phyloP scores from a whole-genome alignment of 1,140 invertebrate genomes.

The Kradibia gibbosae region DNA sequence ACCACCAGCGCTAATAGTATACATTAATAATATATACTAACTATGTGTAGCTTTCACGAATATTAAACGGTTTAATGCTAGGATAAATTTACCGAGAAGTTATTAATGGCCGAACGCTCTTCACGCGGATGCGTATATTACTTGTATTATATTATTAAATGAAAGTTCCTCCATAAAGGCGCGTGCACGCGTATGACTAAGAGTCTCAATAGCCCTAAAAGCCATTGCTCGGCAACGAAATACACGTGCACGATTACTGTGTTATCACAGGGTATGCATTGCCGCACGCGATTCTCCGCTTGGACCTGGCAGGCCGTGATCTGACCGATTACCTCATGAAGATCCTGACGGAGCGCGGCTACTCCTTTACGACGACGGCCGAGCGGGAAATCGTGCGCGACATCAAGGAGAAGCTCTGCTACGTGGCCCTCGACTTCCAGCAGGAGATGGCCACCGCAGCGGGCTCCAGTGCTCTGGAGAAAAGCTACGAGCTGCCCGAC shows the following conservation, averaged over 20 bases:
- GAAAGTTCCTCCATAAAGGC: not conserved
- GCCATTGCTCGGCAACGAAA: too few relatives aligned
- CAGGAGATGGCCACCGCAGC: slow-evolving; percentile 91
- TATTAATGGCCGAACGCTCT: not conserved
- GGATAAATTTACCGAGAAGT: not conserved
- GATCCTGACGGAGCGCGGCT: slow-evolving; percentile 88
- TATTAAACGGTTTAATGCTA: not conserved
- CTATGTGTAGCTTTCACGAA: not conserved
- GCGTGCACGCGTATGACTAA: not conserved
- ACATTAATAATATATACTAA: not conserved
- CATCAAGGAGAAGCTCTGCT: slow-evolving; percentile 90
- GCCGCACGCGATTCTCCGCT: slow-evolving; percentile 87
- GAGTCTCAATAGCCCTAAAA: not conserved
- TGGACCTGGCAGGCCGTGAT: slow-evolving; percentile 92
- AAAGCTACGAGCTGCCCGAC: slow-evolving; percentile 90
- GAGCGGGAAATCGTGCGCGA: slow-evolving; percentile 89
- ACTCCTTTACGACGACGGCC: slow-evolving; percentile 81
- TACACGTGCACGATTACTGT: not conserved
- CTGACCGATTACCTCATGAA: slow-evolving; percentile 92
- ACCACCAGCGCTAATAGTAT: too few relatives aligned
- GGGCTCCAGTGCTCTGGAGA: slow-evolving; percentile 86
- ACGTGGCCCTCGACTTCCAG: slow-evolving; percentile 87
- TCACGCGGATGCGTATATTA: not conserved
- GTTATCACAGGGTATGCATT: slow-evolving; percentile 76
- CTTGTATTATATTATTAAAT: not conserved